phyloP scores from a whole-genome alignment of 2,888 invertebrate species.

The Hyles lineata region DNA sequence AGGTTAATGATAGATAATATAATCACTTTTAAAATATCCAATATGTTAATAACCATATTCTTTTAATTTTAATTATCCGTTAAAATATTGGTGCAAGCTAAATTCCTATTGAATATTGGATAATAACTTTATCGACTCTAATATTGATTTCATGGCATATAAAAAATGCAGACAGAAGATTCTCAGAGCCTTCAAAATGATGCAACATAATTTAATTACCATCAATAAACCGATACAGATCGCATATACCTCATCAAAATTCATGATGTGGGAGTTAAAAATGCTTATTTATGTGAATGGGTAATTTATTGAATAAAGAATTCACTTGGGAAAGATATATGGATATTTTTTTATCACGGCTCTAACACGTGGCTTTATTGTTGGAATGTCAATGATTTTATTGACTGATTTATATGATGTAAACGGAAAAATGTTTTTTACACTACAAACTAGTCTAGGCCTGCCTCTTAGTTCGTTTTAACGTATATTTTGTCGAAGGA shows the following conservation, averaged over 20 bases:
- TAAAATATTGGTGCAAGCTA: too few species aligned
- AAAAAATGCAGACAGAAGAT: not conserved
- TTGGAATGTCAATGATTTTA: conserved; percentile 17
- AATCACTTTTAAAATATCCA: too few species aligned
- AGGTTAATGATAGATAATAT: too few species aligned
- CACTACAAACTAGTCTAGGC: too few species aligned
- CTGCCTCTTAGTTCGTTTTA: too few species aligned
- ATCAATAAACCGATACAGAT: conserved; percentile 14
- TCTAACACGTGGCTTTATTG: conserved; percentile 2
- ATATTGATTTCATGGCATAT: not conserved
- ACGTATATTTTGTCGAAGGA: too few species aligned
- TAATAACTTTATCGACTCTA: too few species aligned
- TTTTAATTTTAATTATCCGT: too few species aligned
- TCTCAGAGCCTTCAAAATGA: conserved; percentile 8
- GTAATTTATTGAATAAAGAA: conserved; percentile 17
- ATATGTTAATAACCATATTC: too few species aligned
- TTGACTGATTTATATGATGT: not conserved
- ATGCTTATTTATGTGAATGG: conserved; percentile 14
- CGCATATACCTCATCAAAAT: conserved; percentile 6
- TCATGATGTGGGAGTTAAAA: conserved; percentile 10
- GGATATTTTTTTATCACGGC: not conserved
- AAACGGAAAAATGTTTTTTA: too few species aligned
- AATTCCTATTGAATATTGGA: too few species aligned
- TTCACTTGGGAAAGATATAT: conserved; percentile 13
- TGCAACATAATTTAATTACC: conserved; percentile 9